A percentile compares a stretch with the other conserved stretches of the same genome.
Evolutionary conservation across 2,888 invertebrate genomes (phyloP).

Genomic region (Glaucopsyche alexis): DNA sequence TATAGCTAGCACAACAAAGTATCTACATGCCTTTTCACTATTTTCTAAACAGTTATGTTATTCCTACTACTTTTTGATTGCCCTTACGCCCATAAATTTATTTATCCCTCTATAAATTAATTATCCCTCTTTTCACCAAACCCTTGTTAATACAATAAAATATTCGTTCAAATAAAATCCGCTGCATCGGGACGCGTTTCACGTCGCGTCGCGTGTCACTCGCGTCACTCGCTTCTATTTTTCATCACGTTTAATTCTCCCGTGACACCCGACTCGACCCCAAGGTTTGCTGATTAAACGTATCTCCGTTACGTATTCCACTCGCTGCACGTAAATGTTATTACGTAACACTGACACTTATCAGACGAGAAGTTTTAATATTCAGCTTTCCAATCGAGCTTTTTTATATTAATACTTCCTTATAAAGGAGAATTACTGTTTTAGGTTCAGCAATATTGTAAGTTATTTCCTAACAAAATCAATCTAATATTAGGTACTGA

Average conservation of each 20-base stretch:
- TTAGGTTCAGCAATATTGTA: not conserved
- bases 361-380: constrained; percentile 17
- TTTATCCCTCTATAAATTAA: too few relatives aligned
- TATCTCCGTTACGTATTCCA: constrained; percentile 30
- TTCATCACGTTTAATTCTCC: constrained; percentile 32
- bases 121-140: not conserved
- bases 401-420: not conserved
- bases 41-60: too few relatives aligned
- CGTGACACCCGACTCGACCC: constrained; percentile 32
- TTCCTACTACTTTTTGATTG: too few relatives aligned
- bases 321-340: constrained; percentile 22
- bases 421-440: not conserved
- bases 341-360: constrained; percentile 26
- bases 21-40: too few relatives aligned
- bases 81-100: too few relatives aligned
- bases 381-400: not conserved
- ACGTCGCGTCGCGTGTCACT: constrained; percentile 26
- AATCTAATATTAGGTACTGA: too few relatives aligned
- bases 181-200: constrained; percentile 26
- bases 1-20: not conserved
- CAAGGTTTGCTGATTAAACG: constrained; percentile 34
- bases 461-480: too few relatives aligned
- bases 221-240: constrained; percentile 32
- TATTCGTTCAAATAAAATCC: constrained; percentile 19
- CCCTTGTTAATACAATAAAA: not conserved